Base-by-base conservation (phyloP, 1,140 invertebrate genomes). In the Drosophila pachea region DNA sequence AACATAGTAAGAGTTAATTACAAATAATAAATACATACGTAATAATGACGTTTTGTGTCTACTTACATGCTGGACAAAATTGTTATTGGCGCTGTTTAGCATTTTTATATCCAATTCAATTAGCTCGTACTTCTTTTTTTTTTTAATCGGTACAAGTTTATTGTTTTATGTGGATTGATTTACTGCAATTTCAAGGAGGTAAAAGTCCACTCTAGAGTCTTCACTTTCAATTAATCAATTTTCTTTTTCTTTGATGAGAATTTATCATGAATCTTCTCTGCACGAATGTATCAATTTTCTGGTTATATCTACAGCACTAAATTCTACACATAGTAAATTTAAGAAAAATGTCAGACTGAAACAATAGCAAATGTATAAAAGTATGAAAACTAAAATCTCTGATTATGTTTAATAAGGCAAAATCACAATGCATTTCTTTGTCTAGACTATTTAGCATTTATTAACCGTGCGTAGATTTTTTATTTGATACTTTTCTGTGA, bases 1-100 rank as follows among this genome's bases (percentile, higher is more conserved):
- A 58, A 16, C 52, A 40, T 47, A 50, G 60, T 50, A 16, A 12
- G 11, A 33, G 16, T 12, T 16, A 42, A 45, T 53, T 54, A 54
- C 22, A 22, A 22, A 22, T 22, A 14, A 77, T 35, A 71, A 36
- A 40, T 54, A 48, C 22, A 3, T 66, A 65, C 62, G 49, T 75
- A 45, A 29, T 76, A 45, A 22, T 64, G 66, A 64, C 54, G 66
- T 47, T 60, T 59, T 64, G 64, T 54, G 55, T 83, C 79, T 82
- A 82, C 78, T 82, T 82, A 82, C 78, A 83, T 82, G 78, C 78
- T 82, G 78, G 63, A 74, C 78, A 83, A 81, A 75, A 82, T 74
- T 82, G 78, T 78, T 78, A 82, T 82, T 82, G 62, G 63, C 78
- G 78, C 78, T 83, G 71, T 78, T 83, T 72, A 83, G 77, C 78